Conservation (phyloP, 2,113 vertebrate species). For the Oxygymnocypris stewartii region DNA sequence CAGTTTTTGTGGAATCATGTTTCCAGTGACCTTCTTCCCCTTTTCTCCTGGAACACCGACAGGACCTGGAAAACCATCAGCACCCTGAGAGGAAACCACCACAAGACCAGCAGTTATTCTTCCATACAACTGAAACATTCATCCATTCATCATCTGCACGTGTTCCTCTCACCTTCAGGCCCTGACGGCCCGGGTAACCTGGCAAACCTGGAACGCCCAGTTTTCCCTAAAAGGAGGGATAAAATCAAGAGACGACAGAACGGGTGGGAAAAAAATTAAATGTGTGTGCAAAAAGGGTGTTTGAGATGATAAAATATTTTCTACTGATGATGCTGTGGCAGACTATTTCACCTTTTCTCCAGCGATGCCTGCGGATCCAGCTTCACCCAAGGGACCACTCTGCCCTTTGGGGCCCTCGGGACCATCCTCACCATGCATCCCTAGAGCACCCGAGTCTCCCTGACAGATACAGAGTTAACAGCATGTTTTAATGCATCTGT, state of each 20-base stretch:
- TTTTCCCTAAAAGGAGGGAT: conserved; percentile 80
- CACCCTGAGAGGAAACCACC: conserved; percentile 75
- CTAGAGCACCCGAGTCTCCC: conserved; percentile 85
- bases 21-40: conserved; percentile 84
- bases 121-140: background rate
- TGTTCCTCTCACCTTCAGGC: conserved; percentile 82
- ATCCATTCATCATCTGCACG: background rate
- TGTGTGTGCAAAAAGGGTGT: background rate
- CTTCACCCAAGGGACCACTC: conserved; percentile 84
- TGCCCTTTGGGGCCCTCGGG: conserved; percentile 94
- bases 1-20: background rate
- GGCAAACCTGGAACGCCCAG: conserved; percentile 94
- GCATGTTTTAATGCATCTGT: background rate
- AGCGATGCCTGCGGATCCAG: conserved; percentile 78
- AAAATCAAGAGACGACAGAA: background rate
- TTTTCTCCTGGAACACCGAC: conserved; percentile 86
- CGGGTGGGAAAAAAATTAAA: background rate
- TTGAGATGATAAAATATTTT: background rate
- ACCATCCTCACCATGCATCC: conserved; percentile 90
- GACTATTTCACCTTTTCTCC: conserved; percentile 87
- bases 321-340: background rate
- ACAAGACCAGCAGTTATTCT: background rate
- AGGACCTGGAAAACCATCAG: conserved; percentile 89
- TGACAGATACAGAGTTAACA: conserved; percentile 52
- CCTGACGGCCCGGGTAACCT: conserved; percentile 90